Conservation (phyloP, 2,797 vertebrate species). For the Sebastes trivittatus region DNA sequence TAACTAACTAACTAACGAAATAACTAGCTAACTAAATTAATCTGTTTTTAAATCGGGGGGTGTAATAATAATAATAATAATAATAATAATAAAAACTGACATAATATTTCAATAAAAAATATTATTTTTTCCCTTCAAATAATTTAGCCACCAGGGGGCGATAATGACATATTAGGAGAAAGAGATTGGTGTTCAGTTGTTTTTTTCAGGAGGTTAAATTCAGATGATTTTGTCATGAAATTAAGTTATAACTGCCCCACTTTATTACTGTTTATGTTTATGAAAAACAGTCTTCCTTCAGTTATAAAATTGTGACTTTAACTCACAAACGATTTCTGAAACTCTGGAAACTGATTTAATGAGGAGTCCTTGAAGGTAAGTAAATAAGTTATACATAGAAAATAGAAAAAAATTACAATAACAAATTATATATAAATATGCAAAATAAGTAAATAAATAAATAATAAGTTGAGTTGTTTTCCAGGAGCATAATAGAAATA, state of each 20-base stretch:
- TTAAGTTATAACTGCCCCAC: fast-evolving
- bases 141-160: constrained; percentile 32
- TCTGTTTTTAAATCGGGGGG: no score
- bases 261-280: fast-evolving
- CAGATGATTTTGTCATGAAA: neutral
- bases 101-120: no score
- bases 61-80: no score
- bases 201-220: neutral
- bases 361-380: constrained; percentile 23
- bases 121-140: neutral
- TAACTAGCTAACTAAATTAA: no score
- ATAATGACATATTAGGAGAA: neutral
- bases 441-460: no score
- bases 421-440: no score
- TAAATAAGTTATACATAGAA: no score
- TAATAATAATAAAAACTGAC: no score
- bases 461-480: no score
- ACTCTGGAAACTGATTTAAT: neutral
- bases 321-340: fast-evolving
- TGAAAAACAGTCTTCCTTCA: fast-evolving
- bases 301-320: neutral
- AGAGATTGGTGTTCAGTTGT: neutral
- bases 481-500: no score
- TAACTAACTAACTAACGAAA: no score
- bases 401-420: no score